Conservation (phyloP, 2,888 invertebrate genomes). For the Stenichneumon culpator region DNA sequence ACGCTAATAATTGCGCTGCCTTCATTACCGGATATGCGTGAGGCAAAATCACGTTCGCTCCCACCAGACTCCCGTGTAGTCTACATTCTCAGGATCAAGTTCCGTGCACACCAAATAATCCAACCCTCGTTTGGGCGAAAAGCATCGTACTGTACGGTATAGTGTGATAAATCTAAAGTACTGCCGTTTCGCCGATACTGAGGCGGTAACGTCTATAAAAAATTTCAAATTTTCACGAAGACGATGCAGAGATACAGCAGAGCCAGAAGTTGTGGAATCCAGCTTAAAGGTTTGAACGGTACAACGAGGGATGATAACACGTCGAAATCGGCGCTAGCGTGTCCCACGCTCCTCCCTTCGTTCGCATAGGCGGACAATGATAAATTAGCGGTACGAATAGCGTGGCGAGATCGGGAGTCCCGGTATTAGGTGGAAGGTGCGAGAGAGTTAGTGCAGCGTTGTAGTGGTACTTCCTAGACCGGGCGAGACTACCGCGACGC, state of each 20-base stretch:
- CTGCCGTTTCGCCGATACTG: too few relatives aligned
- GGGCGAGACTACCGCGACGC: slow-evolving; percentile 49
- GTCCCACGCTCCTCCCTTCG: slow-evolving; percentile 68
- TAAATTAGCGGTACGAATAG: slow-evolving; percentile 74
- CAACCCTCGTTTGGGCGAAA: not conserved
- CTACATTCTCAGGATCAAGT: not conserved
- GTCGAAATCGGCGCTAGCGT: slow-evolving; percentile 70
- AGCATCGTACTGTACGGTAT: too few relatives aligned
- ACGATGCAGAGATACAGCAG: not conserved
- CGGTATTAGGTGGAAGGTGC: slow-evolving; percentile 62
- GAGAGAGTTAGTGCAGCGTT: slow-evolving; percentile 63
- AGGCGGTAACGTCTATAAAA: not conserved
- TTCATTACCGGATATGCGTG: slow-evolving; percentile 41
- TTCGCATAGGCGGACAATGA: slow-evolving; percentile 76
- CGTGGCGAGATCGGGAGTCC: slow-evolving; percentile 59
- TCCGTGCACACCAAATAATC: slow-evolving; percentile 24
- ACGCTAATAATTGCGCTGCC: too few relatives aligned
- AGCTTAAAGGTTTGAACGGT: slow-evolving; percentile 48
- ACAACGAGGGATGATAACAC: slow-evolving; percentile 69
- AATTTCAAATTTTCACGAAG: not conserved
- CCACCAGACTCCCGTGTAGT: not conserved
- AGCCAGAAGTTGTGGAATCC: slow-evolving; percentile 51
- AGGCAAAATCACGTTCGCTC: slow-evolving; percentile 33
- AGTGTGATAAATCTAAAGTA: too few relatives aligned
- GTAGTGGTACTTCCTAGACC: slow-evolving; percentile 57